Base-by-base conservation (phyloP, 2,113 vertebrate genomes). In the Oryzias woworae region DNA sequence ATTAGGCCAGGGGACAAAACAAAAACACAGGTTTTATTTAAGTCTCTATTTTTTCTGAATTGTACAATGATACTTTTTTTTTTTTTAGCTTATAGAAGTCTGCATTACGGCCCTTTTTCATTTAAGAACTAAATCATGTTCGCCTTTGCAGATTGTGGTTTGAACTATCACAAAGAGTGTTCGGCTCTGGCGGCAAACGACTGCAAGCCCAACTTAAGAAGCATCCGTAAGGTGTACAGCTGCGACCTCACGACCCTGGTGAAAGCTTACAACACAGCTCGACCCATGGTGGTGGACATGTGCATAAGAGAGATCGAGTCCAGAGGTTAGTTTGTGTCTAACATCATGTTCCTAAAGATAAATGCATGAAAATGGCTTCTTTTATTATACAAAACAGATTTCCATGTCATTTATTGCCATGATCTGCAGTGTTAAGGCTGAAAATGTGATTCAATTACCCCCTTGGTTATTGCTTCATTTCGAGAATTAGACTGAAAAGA, bases 161-260 rank as follows among this genome's bases (percentile, higher is more conserved):
- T 99, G 90, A 99, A 98, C 70, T 96, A 98, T 84, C 97, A 99
- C 89, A 98, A 98, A 88, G 95, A 99, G 1, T 99, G 97, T 86
- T 97, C 96, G 15, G 92, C 96, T 90, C 94, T 96, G 95, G 96
- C 98, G 53, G 95, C 96, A 28, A 93, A 96, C 71, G 95, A 99
- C 92, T 99, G 97, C 88, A 98, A 98, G 71, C 97, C 97, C 7
- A 94, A 96, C 92, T 72, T 88, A 63, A 81, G 80, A 77, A 87
- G 85, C 57, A 65, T 90, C 73, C 87, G 88, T 14, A 90, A 87
- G 71, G 72, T 90, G 43, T 90, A 88, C 85, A 90, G 88, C 82
- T 90, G 88, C 46, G 88, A 90, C 82, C 87, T 90, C 53, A 88
- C 85, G 1, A 90, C 88, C 12, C 76, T 90, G 81, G 88, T 90